A percentile compares a stretch with the other conserved stretches of the same genome.
Conservation (phyloP, 2,888 invertebrate genomes). For the Rotaria sp. region DNA sequence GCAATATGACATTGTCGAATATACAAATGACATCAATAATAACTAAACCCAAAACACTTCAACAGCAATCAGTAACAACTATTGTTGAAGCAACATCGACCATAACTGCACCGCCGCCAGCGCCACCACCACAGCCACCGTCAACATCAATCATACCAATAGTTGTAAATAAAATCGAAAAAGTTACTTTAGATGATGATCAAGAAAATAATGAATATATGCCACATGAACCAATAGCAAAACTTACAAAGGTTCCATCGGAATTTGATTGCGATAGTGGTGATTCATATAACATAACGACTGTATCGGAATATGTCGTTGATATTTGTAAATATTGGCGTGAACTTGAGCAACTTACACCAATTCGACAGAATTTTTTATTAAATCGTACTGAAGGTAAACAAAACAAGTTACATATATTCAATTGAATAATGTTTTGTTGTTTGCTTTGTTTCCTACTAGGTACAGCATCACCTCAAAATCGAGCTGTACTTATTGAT, state of each 20-base stretch:
- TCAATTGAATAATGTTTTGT: neutral
- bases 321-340: constrained; percentile 29
- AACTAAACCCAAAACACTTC: neutral
- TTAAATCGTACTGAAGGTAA: neutral
- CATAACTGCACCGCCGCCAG: neutral
- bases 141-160: neutral
- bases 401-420: neutral
- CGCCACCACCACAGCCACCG: neutral
- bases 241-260: neutral
- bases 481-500: constrained; percentile 20
- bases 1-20: neutral
- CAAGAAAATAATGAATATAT: neutral
- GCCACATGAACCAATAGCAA: too few relatives aligned
- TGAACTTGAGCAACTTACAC: neutral
- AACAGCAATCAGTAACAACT: neutral
- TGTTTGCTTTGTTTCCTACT: neutral
- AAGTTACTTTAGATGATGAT: neutral
- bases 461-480: neutral
- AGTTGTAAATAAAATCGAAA: neutral
- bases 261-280: constrained; percentile 13
- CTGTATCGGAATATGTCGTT: neutral
- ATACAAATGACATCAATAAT: neutral
- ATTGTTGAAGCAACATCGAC: neutral
- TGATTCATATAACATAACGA: neutral
- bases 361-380: neutral